Evolutionary conservation across 2,797 vertebrate species (phyloP), one percentile per base, ranked within the genome.

Genomic region (Mus minutoides): DNA sequence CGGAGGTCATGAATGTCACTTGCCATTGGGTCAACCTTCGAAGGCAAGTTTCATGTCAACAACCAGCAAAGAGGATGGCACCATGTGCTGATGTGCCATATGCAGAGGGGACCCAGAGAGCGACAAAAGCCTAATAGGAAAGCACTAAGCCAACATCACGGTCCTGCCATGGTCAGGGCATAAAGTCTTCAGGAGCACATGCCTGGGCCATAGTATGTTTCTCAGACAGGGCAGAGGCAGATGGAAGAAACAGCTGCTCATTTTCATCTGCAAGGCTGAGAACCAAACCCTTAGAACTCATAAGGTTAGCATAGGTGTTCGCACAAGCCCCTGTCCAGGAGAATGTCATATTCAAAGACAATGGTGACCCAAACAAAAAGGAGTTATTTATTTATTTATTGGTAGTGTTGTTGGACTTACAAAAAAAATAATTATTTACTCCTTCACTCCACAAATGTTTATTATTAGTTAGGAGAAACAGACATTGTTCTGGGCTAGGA

Each of bases 401-500:
- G 54, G 21, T 89, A 73, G 40, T 69, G n/a, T 40, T 52, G 85
- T 3, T 91, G 69, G 60, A 78, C n/a, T 96, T 92, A 94, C 26
- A 85, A 77, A 91, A n/a, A 71, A 64, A 64, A 82, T n/a, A 77
- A 77, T 88, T 76, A 37, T 60, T 79, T 11, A 84, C 83, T 49
- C 83, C 6, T 90, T 84, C 67, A 83, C 87, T 88, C 54, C 69
- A 62, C 40, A 92, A 75, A 79, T 91, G 29, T 88, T 64, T 96
- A 52, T 49, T 46, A 69, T 69, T 7, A 52, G 46, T 64, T 67
- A 7, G 10, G n/a, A 73, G 52, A 46, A 83, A 60, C 22, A 85
- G 86, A 69, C 22, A 46, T 31, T 90, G 13, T 90, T 80, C 14
- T 17, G 79, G 82, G 46, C 2, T 62, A 56, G 40, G 0, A 71